Conservation (phyloP, 2,113 vertebrate genomes). For the Brachirus orientalis region DNA sequence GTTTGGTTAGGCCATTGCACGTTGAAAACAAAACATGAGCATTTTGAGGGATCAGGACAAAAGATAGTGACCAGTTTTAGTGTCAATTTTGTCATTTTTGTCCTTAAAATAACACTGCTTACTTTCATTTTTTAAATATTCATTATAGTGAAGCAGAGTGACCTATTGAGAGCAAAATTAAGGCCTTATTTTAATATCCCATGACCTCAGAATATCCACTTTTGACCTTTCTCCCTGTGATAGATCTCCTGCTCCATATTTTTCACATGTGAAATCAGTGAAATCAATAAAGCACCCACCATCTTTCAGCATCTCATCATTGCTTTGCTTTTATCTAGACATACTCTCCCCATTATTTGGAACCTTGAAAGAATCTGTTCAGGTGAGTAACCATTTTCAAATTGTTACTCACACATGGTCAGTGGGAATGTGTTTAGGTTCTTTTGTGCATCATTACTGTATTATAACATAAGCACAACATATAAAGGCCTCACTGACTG, state of each 20-base stretch:
- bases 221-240: not conserved
- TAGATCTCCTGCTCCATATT: not conserved
- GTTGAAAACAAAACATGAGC: too few relatives aligned
- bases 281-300: not conserved
- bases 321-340: constrained; percentile 78
- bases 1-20: not conserved
- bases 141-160: too few relatives aligned
- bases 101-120: too few relatives aligned
- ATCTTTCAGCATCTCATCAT: not conserved
- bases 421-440: too few relatives aligned
- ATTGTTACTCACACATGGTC: not conserved
- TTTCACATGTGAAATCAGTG: not conserved
- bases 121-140: too few relatives aligned
- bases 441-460: too few relatives aligned
- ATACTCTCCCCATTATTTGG: constrained; percentile 97
- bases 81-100: too few relatives aligned
- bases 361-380: constrained; percentile 92
- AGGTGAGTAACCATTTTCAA: constrained; percentile 78
- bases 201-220: not conserved
- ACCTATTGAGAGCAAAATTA: too few relatives aligned
- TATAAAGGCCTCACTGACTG: too few relatives aligned
- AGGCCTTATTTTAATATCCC: not conserved
- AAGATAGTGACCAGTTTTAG: too few relatives aligned
- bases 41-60: too few relatives aligned
- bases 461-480: too few relatives aligned